Evolutionary conservation across 1,140 invertebrate species (phyloP).

Genomic region (Leptinotarsa defecta): DNA sequence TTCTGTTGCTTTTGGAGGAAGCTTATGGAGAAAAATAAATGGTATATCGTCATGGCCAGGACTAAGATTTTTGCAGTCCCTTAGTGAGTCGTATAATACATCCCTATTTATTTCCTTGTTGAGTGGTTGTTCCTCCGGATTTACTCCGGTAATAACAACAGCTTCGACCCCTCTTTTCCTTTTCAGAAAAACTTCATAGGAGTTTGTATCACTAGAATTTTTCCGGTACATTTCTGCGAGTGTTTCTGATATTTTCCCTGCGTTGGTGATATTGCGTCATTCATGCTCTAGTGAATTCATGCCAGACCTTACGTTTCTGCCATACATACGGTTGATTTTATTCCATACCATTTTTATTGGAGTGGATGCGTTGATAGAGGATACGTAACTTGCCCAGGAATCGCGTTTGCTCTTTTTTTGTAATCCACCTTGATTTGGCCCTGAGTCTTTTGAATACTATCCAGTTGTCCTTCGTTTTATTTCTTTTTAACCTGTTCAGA

Average conservation of each 20-base stretch:
- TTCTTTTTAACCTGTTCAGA: neutral
- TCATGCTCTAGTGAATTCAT: neutral
- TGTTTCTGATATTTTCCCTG: neutral
- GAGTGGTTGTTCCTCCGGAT: too few species aligned
- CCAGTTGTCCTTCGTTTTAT: neutral
- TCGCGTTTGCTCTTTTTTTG: neutral
- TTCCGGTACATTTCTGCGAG: neutral
- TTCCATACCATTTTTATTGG: neutral
- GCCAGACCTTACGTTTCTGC: neutral
- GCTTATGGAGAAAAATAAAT: too few species aligned
- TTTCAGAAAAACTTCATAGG: too few species aligned
- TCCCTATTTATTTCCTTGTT: too few species aligned
- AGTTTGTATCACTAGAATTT: too few species aligned
- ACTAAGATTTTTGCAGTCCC: too few species aligned
- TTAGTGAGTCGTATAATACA: too few species aligned
- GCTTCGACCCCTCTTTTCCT: too few species aligned
- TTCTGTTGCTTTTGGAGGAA: too few species aligned
- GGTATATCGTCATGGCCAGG: too few species aligned
- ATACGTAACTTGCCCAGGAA: neutral
- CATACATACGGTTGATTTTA: neutral
- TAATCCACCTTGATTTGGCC: neutral
- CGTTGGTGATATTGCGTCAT: neutral
- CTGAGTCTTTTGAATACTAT: neutral
- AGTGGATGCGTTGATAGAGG: neutral
- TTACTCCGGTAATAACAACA: too few species aligned